These are phyloP conservation scores for Cyaniris semiargus DNA, from an alignment of 2,888 invertebrate species.

Conservation along the genomic window DNA sequence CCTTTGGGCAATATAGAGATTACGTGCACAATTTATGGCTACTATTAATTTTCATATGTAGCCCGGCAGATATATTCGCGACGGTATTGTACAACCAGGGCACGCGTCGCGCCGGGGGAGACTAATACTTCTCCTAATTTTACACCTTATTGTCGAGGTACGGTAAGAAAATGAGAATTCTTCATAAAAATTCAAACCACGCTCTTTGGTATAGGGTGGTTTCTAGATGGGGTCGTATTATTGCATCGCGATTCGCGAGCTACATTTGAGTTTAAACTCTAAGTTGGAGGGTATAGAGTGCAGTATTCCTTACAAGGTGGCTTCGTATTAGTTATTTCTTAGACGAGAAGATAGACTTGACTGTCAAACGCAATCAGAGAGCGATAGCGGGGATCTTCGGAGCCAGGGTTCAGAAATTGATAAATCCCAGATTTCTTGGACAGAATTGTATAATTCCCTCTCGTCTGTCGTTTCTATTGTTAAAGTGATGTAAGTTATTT, in stretches of 20 bases:
- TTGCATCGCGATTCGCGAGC: constrained; percentile 38
- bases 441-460: background rate
- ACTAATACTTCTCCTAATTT: constrained; percentile 78
- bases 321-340: constrained; percentile 28
- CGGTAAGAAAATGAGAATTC: constrained; percentile 69
- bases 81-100: constrained; percentile 59
- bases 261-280: constrained; percentile 36
- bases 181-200: constrained; percentile 60
- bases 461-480: background rate
- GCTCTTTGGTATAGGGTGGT: constrained; percentile 43
- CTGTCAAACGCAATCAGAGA: constrained; percentile 31
- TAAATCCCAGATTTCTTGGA: constrained; percentile 27
- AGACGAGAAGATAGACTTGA: constrained; percentile 30
- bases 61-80: constrained; percentile 36
- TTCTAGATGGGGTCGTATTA: constrained; percentile 41
- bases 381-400: constrained; percentile 2
- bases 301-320: background rate
- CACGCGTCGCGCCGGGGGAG: constrained; percentile 68
- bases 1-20: constrained; percentile 9
- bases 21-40: constrained; percentile 1
- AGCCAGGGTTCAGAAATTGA: constrained; percentile 14
- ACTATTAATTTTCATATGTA: constrained; percentile 19
- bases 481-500: background rate
- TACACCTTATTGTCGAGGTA: constrained; percentile 74
- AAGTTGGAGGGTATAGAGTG: background rate